Evolutionary conservation across 2,888 invertebrate genomes (phyloP).

Genomic region (Polydrusus pterygomalis): DNA sequence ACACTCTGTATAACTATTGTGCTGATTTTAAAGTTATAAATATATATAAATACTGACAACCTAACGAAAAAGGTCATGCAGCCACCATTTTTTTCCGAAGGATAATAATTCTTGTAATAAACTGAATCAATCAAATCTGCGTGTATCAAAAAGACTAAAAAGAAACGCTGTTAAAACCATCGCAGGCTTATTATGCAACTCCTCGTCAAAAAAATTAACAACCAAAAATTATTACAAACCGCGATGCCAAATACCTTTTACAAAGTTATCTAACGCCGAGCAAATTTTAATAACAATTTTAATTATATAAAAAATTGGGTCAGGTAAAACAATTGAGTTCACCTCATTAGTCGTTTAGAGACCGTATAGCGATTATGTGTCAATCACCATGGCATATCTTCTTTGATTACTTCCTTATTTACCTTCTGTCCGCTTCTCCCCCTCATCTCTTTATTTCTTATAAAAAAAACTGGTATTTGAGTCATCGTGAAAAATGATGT

Average conservation of each 20-base stretch:
- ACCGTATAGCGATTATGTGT: neutral
- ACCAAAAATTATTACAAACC: neutral
- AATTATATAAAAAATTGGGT: slow-evolving; percentile 5
- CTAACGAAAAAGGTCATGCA: no score
- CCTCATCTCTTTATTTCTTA: neutral
- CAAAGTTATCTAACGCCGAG: neutral
- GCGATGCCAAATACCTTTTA: neutral
- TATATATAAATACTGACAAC: no score
- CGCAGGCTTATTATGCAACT: neutral
- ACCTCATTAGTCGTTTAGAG: slow-evolving; percentile 1
- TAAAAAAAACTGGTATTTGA: neutral
- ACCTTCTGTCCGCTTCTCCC: neutral
- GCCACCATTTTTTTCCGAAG: no score
- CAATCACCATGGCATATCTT: neutral
- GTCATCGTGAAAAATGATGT: slow-evolving; percentile 1
- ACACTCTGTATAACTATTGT: no score
- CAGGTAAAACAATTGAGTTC: neutral
- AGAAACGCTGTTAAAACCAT: no score
- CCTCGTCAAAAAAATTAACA: neutral
- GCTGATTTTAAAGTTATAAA: no score
- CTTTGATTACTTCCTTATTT: neutral
- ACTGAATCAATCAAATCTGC: no score
- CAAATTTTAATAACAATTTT: neutral
- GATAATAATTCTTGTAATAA: no score
- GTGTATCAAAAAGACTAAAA: no score